These are phyloP conservation scores for Ascaphus truei DNA, from an alignment of 2,113 vertebrate species.

Conservation along the genomic window DNA sequence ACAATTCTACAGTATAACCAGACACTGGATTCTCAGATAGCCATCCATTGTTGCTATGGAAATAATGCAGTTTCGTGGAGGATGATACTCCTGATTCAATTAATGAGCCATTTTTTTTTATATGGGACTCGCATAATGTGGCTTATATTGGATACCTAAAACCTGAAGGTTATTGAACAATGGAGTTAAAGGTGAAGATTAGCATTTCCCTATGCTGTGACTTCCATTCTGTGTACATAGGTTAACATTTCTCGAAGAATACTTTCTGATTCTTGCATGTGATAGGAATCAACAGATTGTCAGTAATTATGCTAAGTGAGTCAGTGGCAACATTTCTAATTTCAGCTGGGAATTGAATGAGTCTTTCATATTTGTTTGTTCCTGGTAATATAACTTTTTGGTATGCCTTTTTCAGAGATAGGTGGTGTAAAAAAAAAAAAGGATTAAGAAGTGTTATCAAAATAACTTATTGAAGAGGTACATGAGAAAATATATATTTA, in stretches of 20 bases:
- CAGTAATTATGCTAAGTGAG: background rate
- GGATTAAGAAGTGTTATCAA: too few species aligned
- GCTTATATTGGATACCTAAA: conserved; percentile 54
- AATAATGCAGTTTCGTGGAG: conserved; percentile 47
- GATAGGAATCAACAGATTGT: background rate
- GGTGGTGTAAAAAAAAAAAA: too few species aligned
- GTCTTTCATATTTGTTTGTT: background rate
- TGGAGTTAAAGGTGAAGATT: conserved; percentile 50
- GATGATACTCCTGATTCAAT: conserved; percentile 41
- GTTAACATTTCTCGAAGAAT: background rate
- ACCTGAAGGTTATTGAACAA: conserved; percentile 61
- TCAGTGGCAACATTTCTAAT: background rate
- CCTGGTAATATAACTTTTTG: background rate
- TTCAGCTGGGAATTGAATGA: background rate
- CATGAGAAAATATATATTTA: too few species aligned
- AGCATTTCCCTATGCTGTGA: conserved; percentile 40
- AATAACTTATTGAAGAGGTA: too few species aligned
- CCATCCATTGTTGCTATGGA: conserved; percentile 1
- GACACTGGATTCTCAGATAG: background rate
- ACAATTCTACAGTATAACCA: background rate
- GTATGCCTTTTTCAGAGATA: too few species aligned
- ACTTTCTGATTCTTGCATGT: background rate
- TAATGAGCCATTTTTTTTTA: conserved; percentile 65
- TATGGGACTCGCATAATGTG: conserved; percentile 62
- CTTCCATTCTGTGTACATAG: background rate